Percentiles rank a stretch among this genome's conserved stretches.
Conservation (phyloP, 2,888 invertebrate genomes). For the Acleris emargana region DNA sequence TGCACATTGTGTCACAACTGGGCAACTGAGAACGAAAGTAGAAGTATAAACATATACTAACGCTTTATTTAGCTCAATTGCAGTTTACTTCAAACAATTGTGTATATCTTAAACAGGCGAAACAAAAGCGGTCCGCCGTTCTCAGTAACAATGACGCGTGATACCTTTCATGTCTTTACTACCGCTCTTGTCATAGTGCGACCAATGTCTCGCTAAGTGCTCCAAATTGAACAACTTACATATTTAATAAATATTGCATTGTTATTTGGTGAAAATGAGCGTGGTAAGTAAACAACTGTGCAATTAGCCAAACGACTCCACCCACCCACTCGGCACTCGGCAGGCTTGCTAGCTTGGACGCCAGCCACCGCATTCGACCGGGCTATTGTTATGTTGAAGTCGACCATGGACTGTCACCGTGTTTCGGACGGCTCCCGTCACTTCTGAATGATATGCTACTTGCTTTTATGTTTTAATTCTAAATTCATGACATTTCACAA, state of each 20-base stretch:
- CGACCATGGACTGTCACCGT: conserved; percentile 37
- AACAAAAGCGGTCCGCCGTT: conserved; percentile 53
- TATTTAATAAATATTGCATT: conserved; percentile 31
- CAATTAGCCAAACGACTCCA: conserved; percentile 45
- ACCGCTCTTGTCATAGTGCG: conserved; percentile 2
- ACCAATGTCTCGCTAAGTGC: neutral
- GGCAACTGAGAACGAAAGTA: conserved; percentile 20
- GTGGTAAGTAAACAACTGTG: conserved; percentile 48
- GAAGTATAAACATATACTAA: conserved; percentile 30
- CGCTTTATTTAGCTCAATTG: conserved; percentile 43
- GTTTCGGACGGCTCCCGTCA: conserved; percentile 32
- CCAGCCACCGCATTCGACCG: conserved; percentile 49
- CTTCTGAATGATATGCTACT: conserved; percentile 26
- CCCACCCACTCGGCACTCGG: conserved; percentile 43
- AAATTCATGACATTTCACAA: neutral
- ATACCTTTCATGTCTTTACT: conserved; percentile 14
- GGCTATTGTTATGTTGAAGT: conserved; percentile 51
- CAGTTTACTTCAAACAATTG: conserved; percentile 50
- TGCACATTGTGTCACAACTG: conserved; percentile 37
- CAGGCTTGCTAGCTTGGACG: conserved; percentile 46
- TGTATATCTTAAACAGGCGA: conserved; percentile 55
- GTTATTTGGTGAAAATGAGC: conserved; percentile 42
- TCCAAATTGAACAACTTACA: conserved; percentile 19
- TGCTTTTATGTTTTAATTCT: conserved; percentile 8
- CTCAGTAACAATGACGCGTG: conserved; percentile 18